Conservation (phyloP, 2,113 vertebrate species). For the Calyptommatus sinebrachiatus region DNA sequence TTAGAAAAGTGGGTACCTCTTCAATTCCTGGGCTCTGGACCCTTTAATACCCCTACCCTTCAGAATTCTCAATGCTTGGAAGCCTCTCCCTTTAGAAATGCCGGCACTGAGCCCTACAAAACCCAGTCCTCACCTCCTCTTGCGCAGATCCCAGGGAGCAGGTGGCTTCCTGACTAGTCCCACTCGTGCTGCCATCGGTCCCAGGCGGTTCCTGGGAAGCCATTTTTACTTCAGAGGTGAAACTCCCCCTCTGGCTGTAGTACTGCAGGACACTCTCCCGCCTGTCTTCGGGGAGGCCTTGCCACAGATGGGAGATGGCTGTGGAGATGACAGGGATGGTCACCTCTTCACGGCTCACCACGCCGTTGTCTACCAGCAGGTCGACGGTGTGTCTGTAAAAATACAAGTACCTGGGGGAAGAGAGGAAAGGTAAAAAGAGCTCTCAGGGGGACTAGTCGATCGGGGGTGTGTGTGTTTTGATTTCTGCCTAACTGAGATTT, state of each 20-base stretch:
- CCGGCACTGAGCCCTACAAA: not conserved
- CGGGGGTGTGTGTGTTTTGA: not conserved
- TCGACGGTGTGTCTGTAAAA: conserved; percentile 82
- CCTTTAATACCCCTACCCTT: no score
- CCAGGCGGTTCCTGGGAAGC: conserved; percentile 35
- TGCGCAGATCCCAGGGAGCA: conserved; percentile 68
- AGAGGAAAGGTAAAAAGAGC: conserved; percentile 33
- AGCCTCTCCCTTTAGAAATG: no score
- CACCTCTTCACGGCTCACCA: conserved; percentile 68
- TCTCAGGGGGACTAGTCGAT: conserved; percentile 18
- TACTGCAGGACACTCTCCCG: conserved; percentile 66
- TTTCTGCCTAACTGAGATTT: no score
- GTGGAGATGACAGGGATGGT: conserved; percentile 75
- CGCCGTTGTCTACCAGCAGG: conserved; percentile 66
- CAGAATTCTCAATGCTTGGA: no score
- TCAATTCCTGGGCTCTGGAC: no score
- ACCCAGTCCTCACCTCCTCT: conserved; percentile 72
- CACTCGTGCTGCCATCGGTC: conserved; percentile 49
- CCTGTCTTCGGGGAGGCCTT: conserved; percentile 72
- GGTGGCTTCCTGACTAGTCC: conserved; percentile 71
- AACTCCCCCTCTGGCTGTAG: conserved; percentile 56
- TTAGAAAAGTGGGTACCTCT: no score
- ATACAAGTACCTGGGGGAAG: conserved; percentile 76
- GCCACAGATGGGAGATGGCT: conserved; percentile 81
- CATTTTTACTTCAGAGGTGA: conserved; percentile 32